Evolutionary conservation across 2,797 vertebrate genomes (phyloP).

Genomic region (Malacoctenus gilli): DNA sequence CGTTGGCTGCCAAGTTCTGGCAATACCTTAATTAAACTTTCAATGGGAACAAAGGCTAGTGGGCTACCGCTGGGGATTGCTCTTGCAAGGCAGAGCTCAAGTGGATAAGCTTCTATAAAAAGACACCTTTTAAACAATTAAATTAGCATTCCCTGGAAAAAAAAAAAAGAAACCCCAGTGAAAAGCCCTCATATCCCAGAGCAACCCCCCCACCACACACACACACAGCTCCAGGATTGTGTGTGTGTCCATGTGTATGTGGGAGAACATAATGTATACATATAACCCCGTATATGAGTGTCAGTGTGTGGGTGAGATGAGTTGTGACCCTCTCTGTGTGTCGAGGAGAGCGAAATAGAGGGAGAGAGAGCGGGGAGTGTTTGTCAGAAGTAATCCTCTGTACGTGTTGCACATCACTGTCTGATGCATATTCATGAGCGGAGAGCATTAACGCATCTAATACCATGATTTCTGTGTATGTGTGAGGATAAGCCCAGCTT

Average conservation of each 20-base stretch:
- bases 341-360: conserved; percentile 36
- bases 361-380: conserved; percentile 26
- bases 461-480: conserved; percentile 71
- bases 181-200: conserved; percentile 38
- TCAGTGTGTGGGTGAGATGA: conserved; percentile 69
- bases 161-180: conserved; percentile 11
- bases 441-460: conserved; percentile 72
- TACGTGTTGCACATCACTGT: conserved; percentile 68
- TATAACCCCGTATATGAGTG: conserved; percentile 39
- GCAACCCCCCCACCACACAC: conserved; percentile 14
- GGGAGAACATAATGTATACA: conserved; percentile 21
- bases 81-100: conserved; percentile 62
- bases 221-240: conserved; percentile 25
- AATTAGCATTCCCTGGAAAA: conserved; percentile 61
- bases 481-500: conserved; percentile 73
- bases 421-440: conserved; percentile 77
- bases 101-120: conserved; percentile 68
- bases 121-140: conserved; percentile 68
- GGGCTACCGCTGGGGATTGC: conserved; percentile 50
- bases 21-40: conserved; percentile 68
- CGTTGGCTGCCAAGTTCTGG: conserved; percentile 45
- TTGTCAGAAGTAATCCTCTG: conserved; percentile 73
- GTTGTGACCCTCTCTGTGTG: conserved; percentile 61
- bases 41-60: conserved; percentile 59
- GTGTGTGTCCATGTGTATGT: not conserved